These are phyloP conservation scores for Poeciliopsis gracilis DNA, from an alignment of 2,797 vertebrate species.

Conservation along the genomic window DNA sequence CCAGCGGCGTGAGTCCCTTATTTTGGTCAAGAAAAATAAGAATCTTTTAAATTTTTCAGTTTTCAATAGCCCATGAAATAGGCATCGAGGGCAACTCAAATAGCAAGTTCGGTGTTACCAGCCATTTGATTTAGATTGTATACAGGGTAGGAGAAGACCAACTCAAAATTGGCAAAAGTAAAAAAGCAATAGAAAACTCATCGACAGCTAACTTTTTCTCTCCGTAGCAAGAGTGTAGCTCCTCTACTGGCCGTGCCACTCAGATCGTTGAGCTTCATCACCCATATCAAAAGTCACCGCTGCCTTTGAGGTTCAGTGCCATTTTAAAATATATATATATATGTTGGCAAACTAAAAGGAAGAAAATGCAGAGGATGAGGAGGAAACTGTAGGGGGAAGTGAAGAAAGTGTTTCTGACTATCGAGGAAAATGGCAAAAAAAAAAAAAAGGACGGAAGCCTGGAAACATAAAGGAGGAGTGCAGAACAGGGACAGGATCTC, in stretches of 20 bases:
- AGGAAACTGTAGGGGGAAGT: background rate
- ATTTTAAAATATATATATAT: constrained; percentile 19
- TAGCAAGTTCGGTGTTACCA: background rate
- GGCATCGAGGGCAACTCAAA: background rate
- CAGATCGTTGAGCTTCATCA: background rate
- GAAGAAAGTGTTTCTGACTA: background rate
- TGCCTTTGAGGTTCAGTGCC: constrained; percentile 58
- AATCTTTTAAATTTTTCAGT: background rate
- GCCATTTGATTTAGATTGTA: background rate
- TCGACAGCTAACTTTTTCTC: background rate
- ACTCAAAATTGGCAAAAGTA: background rate
- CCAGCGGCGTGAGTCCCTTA: background rate
- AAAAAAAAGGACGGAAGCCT: background rate
- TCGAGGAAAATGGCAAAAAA: background rate
- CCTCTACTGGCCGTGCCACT: background rate
- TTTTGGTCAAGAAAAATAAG: background rate
- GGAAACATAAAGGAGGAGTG: constrained; percentile 3
- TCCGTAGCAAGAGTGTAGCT: background rate
- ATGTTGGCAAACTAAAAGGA: constrained; percentile 57
- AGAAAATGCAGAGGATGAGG: constrained; percentile 28
- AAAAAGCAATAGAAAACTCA: background rate
- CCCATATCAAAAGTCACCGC: constrained; percentile 2
- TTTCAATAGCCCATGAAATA: background rate
- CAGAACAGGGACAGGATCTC: constrained; percentile 33
- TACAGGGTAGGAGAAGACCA: background rate